Evolutionary conservation across 2,797 vertebrate genomes (phyloP).

Genomic region (Amblyraja radiata): DNA sequence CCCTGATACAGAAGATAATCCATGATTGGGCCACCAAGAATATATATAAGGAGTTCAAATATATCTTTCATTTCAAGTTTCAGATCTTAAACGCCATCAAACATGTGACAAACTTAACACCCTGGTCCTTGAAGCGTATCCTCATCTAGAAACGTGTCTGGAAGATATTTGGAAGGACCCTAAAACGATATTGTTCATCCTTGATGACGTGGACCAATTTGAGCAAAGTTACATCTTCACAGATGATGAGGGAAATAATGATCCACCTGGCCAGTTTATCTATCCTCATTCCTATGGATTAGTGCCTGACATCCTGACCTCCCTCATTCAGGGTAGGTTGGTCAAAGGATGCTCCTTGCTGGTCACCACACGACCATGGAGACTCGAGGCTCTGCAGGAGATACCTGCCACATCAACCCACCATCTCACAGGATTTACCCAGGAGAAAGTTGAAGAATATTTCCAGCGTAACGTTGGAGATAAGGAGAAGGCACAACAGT

Average conservation of each 20-base stretch:
- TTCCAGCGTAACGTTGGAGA: slow-evolving; percentile 52
- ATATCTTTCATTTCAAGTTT: not conserved
- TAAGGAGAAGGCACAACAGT: slow-evolving; percentile 41
- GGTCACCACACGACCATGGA: not conserved
- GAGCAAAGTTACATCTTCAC: too few relatives aligned
- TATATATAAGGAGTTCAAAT: not conserved
- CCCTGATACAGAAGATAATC: not conserved
- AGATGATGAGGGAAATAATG: too few relatives aligned
- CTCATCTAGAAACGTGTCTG: too few relatives aligned
- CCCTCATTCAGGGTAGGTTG: too few relatives aligned
- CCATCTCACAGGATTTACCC: slow-evolving; percentile 57
- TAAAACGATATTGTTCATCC: too few relatives aligned
- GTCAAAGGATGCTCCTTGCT: too few relatives aligned
- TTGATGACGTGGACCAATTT: too few relatives aligned
- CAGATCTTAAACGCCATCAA: not conserved
- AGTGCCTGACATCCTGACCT: too few relatives aligned
- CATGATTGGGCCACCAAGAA: not conserved
- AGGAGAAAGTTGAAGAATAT: slow-evolving; percentile 53
- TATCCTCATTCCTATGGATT: too few relatives aligned
- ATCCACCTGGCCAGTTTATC: too few relatives aligned
- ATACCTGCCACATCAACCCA: slow-evolving; percentile 39
- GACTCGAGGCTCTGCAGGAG: not conserved
- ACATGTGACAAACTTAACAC: not conserved
- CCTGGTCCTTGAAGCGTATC: too few relatives aligned
- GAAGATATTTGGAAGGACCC: too few relatives aligned